Conservation (phyloP, 2,113 vertebrate species). For the Chascanopsetta lugubris region DNA sequence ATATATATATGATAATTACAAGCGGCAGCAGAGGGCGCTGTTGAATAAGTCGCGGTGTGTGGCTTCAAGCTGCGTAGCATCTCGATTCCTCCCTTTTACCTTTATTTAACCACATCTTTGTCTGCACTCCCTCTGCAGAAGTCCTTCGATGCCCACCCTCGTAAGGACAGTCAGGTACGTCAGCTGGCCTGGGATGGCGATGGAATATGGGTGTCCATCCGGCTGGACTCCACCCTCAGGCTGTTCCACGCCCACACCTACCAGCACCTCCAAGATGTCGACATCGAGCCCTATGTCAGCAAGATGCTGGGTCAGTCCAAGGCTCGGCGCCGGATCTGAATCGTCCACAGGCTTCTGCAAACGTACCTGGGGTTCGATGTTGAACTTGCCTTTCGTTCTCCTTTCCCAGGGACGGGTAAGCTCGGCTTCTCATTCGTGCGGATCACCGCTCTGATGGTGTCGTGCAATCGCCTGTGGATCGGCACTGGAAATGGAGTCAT, state of each 20-base stretch:
- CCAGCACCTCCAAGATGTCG: constrained; percentile 97
- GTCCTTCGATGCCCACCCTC: constrained; percentile 95
- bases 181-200: constrained; percentile 98
- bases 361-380: no score
- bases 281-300: constrained; percentile 99
- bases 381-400: background rate
- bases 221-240: constrained; percentile 94
- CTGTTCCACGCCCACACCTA: constrained; percentile 96
- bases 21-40: background rate
- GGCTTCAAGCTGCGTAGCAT: background rate
- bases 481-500: constrained; percentile 97
- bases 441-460: constrained; percentile 95
- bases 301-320: constrained; percentile 92
- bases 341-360: background rate
- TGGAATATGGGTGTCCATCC: constrained; percentile 98
- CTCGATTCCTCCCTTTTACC: background rate
- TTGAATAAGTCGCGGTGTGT: background rate
- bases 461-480: constrained; percentile 95
- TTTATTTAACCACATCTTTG: background rate
- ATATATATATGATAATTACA: no score
- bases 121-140: constrained; percentile 79
- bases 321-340: background rate
- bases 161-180: constrained; percentile 96
- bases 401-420: constrained; percentile 89
- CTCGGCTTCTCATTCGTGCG: constrained; percentile 98